Evolutionary conservation across 1,140 invertebrate genomes (phyloP).

Genomic region (Heliconius nattereri): DNA sequence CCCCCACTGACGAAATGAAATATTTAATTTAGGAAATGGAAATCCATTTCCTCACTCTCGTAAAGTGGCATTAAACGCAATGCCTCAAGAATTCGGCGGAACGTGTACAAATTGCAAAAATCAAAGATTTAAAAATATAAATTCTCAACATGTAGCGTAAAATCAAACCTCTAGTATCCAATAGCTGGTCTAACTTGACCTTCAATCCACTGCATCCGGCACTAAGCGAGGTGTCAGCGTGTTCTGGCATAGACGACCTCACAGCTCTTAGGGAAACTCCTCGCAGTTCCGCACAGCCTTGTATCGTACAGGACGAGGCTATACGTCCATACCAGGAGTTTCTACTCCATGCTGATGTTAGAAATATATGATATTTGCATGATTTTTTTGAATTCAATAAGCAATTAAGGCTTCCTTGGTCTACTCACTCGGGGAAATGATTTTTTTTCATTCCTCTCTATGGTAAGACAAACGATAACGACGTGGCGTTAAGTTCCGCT

Average conservation of each 20-base stretch:
- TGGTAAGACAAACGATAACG: too few species aligned
- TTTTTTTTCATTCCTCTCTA: too few species aligned
- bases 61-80: too few species aligned
- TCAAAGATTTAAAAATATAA: neutral
- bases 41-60: too few species aligned
- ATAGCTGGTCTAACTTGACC: constrained; percentile 83
- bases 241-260: constrained; percentile 45
- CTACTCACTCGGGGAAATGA: too few species aligned
- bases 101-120: neutral
- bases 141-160: neutral
- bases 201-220: constrained; percentile 84
- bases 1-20: too few species aligned
- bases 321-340: constrained; percentile 58
- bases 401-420: too few species aligned
- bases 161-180: constrained; percentile 80
- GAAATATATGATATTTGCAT: neutral
- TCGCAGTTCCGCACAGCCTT: constrained; percentile 84
- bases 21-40: too few species aligned
- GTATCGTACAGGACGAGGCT: constrained; percentile 81
- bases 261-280: constrained; percentile 74
- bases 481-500: too few species aligned
- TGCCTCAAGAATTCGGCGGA: too few species aligned
- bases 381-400: too few species aligned
- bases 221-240: constrained; percentile 70
- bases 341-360: constrained; percentile 29